Base-by-base conservation (phyloP, 2,888 invertebrate genomes). In the Chouioia cunea region DNA sequence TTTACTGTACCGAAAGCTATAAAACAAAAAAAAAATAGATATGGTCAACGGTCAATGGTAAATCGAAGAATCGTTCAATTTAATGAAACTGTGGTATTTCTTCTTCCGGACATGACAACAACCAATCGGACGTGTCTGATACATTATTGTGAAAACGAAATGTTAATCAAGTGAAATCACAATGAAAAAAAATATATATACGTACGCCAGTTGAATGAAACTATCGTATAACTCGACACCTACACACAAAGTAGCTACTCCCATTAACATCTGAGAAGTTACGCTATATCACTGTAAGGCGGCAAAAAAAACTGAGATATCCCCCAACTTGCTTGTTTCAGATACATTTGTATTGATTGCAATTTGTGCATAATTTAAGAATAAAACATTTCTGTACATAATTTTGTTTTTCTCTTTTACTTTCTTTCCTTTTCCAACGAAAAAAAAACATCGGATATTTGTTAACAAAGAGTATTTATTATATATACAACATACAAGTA, bases 291-390 rank as follows among this genome's bases (percentile, higher is more conserved):
- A 74, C 50, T 68, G 56, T 52, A 70, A 65, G 72, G 74, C 70
- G 68, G 74, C 74, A 74, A 66, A 80, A 81, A 83, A 83, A 83
- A 86, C 84, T 84, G 86, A 86, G 86, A 84, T 84, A 86, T 84
- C 85, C 85, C 84, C 86, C 86, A 84, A 84, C 85, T 85, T 86
- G 86, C 86, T 86, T 86, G 85, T 85, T 86, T 86, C 84, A 85
- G 85, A 86, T 86, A 86, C 85, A 86, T 86, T 86, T 86, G 86
- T 86, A 86, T 86, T 86, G 85, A 86, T 86, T 86, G 86, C 86
- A 86, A 85, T 86, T 85, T 86, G 86, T 86, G 86, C 86, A 86
- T 86, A 86, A 86, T 86, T 86, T 86, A 86, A 86, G 85, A 86
- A 86, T 86, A 86, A 86, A 86, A 84, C 82, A 85, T 86, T 86